Conservation (phyloP, 2,113 vertebrate species). For the Micromys minutus region DNA sequence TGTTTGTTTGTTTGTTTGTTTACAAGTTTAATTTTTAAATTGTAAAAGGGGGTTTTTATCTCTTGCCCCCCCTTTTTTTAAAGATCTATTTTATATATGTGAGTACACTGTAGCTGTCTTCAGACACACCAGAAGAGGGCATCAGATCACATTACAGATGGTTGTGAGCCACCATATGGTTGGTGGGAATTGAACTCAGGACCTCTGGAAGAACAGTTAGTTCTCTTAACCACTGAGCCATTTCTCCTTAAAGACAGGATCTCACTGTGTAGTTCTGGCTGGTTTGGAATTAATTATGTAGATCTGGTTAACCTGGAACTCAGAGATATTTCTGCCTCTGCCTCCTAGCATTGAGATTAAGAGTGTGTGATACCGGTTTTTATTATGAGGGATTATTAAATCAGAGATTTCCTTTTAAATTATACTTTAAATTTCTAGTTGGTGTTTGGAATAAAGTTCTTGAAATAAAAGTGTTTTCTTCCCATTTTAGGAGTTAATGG, state of each 20-base stretch:
- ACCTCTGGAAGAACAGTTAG: no score
- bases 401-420: constrained; percentile 44
- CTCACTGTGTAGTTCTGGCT: neutral
- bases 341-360: no score
- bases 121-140: no score
- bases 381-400: constrained; percentile 20
- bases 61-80: no score
- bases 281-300: neutral
- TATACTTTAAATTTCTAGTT: constrained; percentile 53
- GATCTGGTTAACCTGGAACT: neutral
- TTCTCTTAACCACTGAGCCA: no score
- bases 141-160: no score
- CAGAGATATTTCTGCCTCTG: neutral
- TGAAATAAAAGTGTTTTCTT: constrained; percentile 56
- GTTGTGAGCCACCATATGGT: no score
- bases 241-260: neutral
- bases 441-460: constrained; percentile 23
- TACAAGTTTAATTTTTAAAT: no score
- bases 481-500: constrained; percentile 88
- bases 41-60: no score
- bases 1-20: no score
- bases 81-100: neutral
- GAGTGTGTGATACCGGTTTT: no score
- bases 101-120: neutral
- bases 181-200: no score